Percentiles rank a stretch among this genome's conserved stretches.
Conservation (phyloP, 2,888 invertebrate genomes). For the Macrosiphum euphorbiae region DNA sequence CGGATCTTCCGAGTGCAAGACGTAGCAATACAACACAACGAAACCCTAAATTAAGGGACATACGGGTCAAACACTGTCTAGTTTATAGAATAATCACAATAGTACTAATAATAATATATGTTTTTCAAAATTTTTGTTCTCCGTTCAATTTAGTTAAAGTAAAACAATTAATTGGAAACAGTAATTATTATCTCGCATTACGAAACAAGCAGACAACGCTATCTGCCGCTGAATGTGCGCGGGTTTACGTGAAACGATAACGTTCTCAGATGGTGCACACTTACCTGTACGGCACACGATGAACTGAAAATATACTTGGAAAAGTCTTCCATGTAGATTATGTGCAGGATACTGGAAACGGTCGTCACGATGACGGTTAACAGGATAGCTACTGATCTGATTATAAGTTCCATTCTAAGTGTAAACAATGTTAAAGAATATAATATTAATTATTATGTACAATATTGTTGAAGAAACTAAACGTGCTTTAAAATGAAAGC, state of each 20-base stretch:
- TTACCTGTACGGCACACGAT: slow-evolving; percentile 81
- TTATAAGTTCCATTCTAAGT: slow-evolving; percentile 75
- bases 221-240: neutral
- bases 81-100: neutral
- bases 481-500: neutral
- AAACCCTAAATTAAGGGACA: slow-evolving; percentile 72
- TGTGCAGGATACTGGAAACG: slow-evolving; percentile 76
- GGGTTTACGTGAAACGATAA: neutral
- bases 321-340: slow-evolving; percentile 75
- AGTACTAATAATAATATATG: neutral
- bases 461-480: neutral
- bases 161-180: slow-evolving; percentile 66
- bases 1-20: slow-evolving; percentile 74
- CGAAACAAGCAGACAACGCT: neutral
- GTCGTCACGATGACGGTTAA: slow-evolving; percentile 75
- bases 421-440: neutral
- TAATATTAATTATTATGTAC: too few species aligned
- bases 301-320: slow-evolving; percentile 84
- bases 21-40: slow-evolving; percentile 75
- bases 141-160: slow-evolving; percentile 46
- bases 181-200: too few species aligned
- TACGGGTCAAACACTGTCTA: neutral
- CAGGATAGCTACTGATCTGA: slow-evolving; percentile 76
- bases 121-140: neutral
- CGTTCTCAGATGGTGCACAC: slow-evolving; percentile 68